These are phyloP conservation scores for Dipodomys spectabilis DNA, from an alignment of 2,113 vertebrate species.

Conservation along the genomic window DNA sequence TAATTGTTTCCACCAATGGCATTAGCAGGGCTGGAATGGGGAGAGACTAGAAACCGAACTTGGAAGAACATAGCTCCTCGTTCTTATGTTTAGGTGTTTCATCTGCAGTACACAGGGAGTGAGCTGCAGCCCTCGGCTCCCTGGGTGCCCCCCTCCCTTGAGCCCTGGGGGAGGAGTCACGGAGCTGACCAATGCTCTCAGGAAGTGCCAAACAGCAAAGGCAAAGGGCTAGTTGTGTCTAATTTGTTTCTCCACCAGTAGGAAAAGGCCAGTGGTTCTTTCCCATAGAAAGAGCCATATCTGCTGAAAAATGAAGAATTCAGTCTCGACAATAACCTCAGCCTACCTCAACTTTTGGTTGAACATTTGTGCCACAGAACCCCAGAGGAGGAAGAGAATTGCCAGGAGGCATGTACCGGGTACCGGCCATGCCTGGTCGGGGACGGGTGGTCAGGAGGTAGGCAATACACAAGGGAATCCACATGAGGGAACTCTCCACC, in stretches of 20 bases:
- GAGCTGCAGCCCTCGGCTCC: not conserved
- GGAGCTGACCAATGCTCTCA: not conserved
- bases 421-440: no score
- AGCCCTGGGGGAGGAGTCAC: not conserved
- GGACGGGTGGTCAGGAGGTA: not conserved
- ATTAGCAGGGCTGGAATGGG: not conserved
- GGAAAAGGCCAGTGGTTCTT: constrained; percentile 16
- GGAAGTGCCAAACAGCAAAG: no score
- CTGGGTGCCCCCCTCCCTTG: not conserved
- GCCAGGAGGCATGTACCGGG: no score
- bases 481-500: fast-evolving
- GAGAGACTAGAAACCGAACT: not conserved
- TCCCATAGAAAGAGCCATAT: not conserved
- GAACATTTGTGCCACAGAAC: no score
- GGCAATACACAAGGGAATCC: fast-evolving
- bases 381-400: no score
- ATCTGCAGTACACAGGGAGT: not conserved
- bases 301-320: not conserved
- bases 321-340: not conserved
- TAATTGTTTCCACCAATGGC: constrained; percentile 69
- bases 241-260: not conserved
- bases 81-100: not conserved
- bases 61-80: constrained; percentile 47
- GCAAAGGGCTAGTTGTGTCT: not conserved
- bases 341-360: not conserved